Percentiles rank a stretch among this genome's conserved stretches.
Evolutionary conservation across 2,113 vertebrate species (phyloP).

Genomic region (Mastomys natalensis): DNA sequence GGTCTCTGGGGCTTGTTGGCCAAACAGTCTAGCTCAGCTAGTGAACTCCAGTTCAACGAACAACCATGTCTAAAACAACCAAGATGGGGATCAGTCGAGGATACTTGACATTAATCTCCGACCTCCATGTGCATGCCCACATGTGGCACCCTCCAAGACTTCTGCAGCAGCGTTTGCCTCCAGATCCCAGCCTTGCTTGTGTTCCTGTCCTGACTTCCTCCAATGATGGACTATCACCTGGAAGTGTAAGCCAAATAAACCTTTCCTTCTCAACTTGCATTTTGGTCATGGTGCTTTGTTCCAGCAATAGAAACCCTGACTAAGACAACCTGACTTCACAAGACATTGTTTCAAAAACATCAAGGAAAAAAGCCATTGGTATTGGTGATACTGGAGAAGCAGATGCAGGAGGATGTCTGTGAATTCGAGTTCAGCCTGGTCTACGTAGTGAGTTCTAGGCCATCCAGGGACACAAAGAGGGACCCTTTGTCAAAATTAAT

Average conservation of each 20-base stretch:
- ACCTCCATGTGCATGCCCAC: not conserved
- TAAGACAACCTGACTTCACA: too few species aligned
- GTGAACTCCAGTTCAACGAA: not conserved
- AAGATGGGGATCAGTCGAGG: not conserved
- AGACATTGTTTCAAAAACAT: not conserved
- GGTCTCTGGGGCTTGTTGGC: not conserved
- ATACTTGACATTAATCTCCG: not conserved
- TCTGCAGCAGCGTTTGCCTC: too few species aligned
- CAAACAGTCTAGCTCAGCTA: not conserved
- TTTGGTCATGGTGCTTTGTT: too few species aligned
- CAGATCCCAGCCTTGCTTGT: too few species aligned
- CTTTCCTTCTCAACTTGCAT: too few species aligned
- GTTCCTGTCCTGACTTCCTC: too few species aligned
- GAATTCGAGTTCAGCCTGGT: not conserved
- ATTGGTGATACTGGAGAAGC: not conserved
- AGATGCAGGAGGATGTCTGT: not conserved
- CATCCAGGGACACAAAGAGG: not conserved
- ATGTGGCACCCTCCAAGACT: not conserved
- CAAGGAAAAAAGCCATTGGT: not conserved
- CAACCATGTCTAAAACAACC: not conserved
- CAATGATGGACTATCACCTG: too few species aligned
- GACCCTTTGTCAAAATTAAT: not conserved
- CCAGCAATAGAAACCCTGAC: too few species aligned
- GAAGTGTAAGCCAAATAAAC: too few species aligned
- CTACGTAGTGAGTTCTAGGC: not conserved